phyloP scores from a whole-genome alignment of 2,888 invertebrate species.

The Drosophila aldrichi region DNA sequence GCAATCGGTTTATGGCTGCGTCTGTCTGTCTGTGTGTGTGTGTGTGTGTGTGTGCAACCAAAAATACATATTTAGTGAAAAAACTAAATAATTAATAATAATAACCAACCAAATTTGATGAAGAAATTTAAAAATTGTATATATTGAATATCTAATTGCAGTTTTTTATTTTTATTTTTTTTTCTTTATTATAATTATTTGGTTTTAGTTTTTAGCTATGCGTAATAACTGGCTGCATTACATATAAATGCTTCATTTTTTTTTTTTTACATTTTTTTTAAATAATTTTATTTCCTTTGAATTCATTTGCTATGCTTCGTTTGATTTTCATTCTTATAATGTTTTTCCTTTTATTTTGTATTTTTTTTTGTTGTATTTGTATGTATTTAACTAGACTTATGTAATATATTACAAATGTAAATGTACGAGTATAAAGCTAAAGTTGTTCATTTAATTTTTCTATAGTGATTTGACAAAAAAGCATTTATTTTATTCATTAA shows the following conservation, averaged over 20 bases:
- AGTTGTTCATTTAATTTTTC: conserved; percentile 66
- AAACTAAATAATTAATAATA: conserved; percentile 22
- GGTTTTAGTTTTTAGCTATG: conserved; percentile 53
- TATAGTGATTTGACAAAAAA: conserved; percentile 84
- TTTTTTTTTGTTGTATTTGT: conserved; percentile 27
- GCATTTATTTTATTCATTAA: conserved; percentile 75
- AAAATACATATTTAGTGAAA: conserved; percentile 50
- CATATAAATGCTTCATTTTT: conserved; percentile 73
- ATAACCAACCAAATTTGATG: conserved; percentile 16
- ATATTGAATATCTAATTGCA: conserved; percentile 69
- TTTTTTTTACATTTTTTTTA: conserved; percentile 48
- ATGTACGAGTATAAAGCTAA: conserved; percentile 81
- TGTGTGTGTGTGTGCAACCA: conserved; percentile 52
- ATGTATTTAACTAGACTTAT: conserved; percentile 79
- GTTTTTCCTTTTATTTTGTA: conserved; percentile 40
- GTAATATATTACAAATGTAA: conserved; percentile 79
- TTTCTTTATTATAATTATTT: conserved; percentile 25
- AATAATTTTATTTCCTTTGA: conserved; percentile 54
- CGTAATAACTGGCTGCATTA: conserved; percentile 74
- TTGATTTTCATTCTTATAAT: conserved; percentile 72
- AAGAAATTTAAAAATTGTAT: conserved; percentile 53
- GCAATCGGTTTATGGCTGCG: conserved; percentile 8
- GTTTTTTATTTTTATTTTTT: conserved; percentile 27
- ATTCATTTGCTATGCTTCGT: conserved; percentile 77
- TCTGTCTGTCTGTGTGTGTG: conserved; percentile 21